Evolutionary conservation across 2,797 vertebrate genomes (phyloP), one percentile per base, ranked within the genome.

Genomic region (Chelon auratus): DNA sequence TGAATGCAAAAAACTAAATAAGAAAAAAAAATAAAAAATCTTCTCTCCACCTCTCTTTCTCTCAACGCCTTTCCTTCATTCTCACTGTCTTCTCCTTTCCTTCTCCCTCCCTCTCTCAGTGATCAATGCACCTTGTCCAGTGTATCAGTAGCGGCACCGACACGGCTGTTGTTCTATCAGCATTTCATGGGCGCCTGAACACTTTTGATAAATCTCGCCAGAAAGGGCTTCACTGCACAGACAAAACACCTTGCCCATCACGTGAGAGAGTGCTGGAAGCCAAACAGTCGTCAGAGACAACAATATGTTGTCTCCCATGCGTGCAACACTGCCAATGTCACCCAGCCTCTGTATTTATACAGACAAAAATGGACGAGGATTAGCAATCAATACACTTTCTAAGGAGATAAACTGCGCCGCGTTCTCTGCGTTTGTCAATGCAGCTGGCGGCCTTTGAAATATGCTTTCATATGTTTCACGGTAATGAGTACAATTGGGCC

Each of bases 171-270:
- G 87, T 87, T 88, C 86, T 80, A 83, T 87, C 81, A 84, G 85
- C 53, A 57, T 92, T 91, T 90, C 86, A 87, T 59, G 57, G 80
- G 56, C 77, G 82, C 81, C 80, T 74, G 80, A 88, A 85, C 67
- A 68, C 76, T 77, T 77, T 82, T 83, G 77, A 88, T 90, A 88
- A 90, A 92, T 93, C 79, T 87, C 85, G 62, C 77, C 78, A 65
- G 68, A 70, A 60, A 72, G 79, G 66, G 78, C 75, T 85, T 78
- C 81, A 67, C 52, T 67, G 63, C 72, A 59, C 14, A 53, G 78
- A 70, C 17, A 62, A 77, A 80, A 79, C 54, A 22, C 18, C 50
- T 22, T 33, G 12, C 68, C 51, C 0, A 33, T 65, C 33, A 75
- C 59, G 50, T 74, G 40, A 40, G 71, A 59, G n/a, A 47, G 24